phyloP scores from a whole-genome alignment of 1,140 invertebrate species.

The Pogonus chalceus region DNA sequence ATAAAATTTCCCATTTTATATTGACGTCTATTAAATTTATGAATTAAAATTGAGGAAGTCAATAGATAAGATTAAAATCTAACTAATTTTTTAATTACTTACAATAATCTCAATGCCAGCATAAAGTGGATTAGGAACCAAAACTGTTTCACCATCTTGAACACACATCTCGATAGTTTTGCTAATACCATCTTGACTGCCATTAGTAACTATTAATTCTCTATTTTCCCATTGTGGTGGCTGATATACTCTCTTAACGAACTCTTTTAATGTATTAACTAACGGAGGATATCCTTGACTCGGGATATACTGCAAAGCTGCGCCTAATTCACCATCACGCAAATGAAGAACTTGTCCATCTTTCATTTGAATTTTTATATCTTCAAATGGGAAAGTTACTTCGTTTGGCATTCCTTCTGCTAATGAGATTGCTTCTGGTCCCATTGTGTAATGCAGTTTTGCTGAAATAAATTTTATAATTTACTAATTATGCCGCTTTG shows the following conservation, averaged over 20 bases:
- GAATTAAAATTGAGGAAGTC: background rate
- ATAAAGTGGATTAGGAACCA: conserved; percentile 61
- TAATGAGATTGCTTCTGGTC: conserved; percentile 56
- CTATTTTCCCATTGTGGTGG: conserved; percentile 51
- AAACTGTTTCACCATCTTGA: conserved; percentile 53
- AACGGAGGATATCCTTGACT: conserved; percentile 61
- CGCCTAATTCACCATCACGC: conserved; percentile 45
- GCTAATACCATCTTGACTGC: conserved; percentile 66
- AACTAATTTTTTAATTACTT: conserved; percentile 31
- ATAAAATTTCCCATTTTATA: too few species aligned
- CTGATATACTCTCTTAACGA: conserved; percentile 53
- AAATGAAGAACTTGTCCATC: conserved; percentile 47
- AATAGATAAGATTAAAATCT: conserved; percentile 1
- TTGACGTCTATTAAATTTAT: background rate
- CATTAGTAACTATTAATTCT: conserved; percentile 57
- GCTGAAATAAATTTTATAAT: conserved; percentile 48
- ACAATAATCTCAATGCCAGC: conserved; percentile 58
- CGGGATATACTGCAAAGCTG: conserved; percentile 62
- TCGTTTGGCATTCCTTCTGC: conserved; percentile 72
- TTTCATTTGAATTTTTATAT: conserved; percentile 50
- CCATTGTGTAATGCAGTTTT: conserved; percentile 51
- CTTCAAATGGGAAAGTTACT: conserved; percentile 59
- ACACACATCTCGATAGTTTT: conserved; percentile 58
- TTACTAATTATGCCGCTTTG: too few species aligned
- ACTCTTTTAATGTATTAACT: conserved; percentile 48